Base-by-base conservation (phyloP, 2,113 vertebrate species). In the Aleadryas rufinucha region DNA sequence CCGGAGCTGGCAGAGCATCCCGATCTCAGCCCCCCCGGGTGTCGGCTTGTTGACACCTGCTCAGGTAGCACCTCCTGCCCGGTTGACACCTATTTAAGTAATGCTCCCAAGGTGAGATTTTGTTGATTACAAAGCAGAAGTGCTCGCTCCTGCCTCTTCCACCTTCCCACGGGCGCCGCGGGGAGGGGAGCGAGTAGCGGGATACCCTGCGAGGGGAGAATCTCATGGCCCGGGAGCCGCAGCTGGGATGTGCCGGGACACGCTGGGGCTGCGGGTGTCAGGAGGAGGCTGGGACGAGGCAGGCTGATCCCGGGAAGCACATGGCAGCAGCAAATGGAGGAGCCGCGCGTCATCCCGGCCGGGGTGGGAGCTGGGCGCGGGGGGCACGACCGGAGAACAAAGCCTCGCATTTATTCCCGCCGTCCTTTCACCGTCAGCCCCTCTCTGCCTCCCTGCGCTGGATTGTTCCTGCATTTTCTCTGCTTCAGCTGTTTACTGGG, bases 401-500 rank as follows among this genome's bases (percentile, higher is more conserved):
- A 91, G 94, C 14, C 49, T n/a, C 2, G 54, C 89, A 37, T 70
- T 87, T 80, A 87, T 92, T 77, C 35, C 53, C 31, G 56, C 71
- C 45, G 23, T 72, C 87, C 94, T 94, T 93, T 74, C 50, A 18
- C 87, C 33, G 3, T 57, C 89, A 89, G 87, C 95, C 74, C 52
- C 89, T 88, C 42, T 44, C 91, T 70, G 94, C 63, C 69, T 93
- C 79, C 70, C 92, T 16, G 70, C 61, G 0, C 82, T 90, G 95
- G 91, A 91, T 88, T 84, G 79, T 96, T 93, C 86, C 65, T 66
- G 81, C 76, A 42, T 97, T 97, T 96, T 96, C 95, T 97, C 96
- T 83, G 89, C 96, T 78, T 96, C 98, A 97, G 96, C 97, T 97
- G 89, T 96, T 97, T 96, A 83, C 90, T 89, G 64, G 91, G 97